Conservation (phyloP, 2,797 vertebrate species). For the Avahi laniger region DNA sequence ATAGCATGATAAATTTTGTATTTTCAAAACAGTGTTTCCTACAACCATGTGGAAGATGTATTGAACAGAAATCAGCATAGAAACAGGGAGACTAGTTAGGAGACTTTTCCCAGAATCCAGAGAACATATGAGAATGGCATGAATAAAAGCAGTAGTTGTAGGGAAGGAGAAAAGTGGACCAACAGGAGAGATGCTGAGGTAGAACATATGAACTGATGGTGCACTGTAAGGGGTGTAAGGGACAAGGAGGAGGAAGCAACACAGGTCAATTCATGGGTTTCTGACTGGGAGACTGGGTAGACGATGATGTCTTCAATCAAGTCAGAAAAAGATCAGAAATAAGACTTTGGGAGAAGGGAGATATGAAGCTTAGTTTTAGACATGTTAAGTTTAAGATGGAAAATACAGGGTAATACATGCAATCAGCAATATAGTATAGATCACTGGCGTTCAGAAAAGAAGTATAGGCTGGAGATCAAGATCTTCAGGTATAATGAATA, state of each 20-base stretch:
- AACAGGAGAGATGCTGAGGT: background rate
- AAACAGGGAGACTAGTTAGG: background rate
- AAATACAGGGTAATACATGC: background rate
- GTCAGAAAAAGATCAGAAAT: background rate
- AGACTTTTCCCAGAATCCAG: background rate
- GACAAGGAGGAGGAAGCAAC: background rate
- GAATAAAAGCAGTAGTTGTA: background rate
- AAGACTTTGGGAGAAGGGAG: background rate
- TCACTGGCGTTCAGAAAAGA: background rate
- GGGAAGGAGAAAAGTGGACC: background rate
- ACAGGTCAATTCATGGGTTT: background rate
- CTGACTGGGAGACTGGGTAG: background rate
- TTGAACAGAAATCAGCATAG: background rate
- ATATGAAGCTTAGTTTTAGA: background rate
- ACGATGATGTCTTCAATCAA: background rate
- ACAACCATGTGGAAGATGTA: background rate
- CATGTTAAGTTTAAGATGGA: background rate
- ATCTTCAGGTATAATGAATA: background rate
- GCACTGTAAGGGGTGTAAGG: background rate
- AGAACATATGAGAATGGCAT: background rate
- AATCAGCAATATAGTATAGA: background rate
- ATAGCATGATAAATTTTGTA: background rate
- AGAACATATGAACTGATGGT: background rate
- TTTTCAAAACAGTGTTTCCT: background rate
- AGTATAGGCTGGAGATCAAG: background rate